phyloP scores from a whole-genome alignment of 2,888 invertebrate genomes.

The Linnaemya tessellans region DNA sequence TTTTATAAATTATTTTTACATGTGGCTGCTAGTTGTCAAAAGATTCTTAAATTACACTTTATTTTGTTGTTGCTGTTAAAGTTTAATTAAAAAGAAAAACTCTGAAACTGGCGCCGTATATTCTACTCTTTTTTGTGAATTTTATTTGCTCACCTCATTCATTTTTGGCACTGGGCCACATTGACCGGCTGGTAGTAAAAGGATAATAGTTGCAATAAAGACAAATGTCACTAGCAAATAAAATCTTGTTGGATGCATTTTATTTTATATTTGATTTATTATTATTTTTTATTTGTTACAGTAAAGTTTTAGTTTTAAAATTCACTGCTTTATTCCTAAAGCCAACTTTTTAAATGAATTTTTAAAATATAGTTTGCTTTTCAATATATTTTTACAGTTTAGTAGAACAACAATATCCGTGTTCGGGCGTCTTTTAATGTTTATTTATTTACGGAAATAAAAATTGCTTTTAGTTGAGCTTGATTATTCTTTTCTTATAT shows the following conservation, averaged over 20 bases:
- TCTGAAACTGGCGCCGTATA: constrained; percentile 47
- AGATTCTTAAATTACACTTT: constrained; percentile 17
- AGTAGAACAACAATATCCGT: background rate
- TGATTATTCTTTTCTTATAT: constrained; percentile 22
- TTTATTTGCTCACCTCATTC: constrained; percentile 79
- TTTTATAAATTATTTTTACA: background rate
- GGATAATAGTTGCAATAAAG: constrained; percentile 73
- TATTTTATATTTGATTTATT: constrained; percentile 27
- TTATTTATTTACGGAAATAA: constrained; percentile 65
- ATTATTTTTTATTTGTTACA: constrained; percentile 15
- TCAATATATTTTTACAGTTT: constrained; percentile 4
- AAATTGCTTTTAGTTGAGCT: constrained; percentile 20
- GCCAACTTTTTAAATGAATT: constrained; percentile 63
- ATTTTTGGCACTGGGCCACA: constrained; percentile 82
- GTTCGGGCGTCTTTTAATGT: background rate
- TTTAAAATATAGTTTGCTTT: background rate
- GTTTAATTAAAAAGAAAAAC: background rate
- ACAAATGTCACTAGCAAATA: constrained; percentile 74
- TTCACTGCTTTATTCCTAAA: constrained; percentile 5
- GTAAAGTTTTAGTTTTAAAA: constrained; percentile 25
- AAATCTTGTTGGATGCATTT: constrained; percentile 77
- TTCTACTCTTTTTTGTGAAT: constrained; percentile 29
- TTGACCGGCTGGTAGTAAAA: constrained; percentile 75
- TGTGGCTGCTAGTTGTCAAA: constrained; percentile 22
- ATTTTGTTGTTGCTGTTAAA: too few relatives aligned